Evolutionary conservation across 2,113 vertebrate species (phyloP).

Genomic region (Cardinalis cardinalis): DNA sequence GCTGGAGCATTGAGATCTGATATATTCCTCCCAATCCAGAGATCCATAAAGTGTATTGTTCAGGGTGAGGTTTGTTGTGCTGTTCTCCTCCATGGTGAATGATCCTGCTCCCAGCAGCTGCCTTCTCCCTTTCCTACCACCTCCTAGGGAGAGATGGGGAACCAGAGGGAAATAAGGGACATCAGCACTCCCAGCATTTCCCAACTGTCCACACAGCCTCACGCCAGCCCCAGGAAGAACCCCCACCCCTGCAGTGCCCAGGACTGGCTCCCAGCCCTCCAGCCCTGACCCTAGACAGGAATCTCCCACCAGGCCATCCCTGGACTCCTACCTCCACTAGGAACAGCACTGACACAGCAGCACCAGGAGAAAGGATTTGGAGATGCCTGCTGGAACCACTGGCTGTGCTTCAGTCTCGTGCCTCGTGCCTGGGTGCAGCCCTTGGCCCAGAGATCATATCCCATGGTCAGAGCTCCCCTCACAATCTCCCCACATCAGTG

Average conservation of each 20-base stretch:
- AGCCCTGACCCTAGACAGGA: neutral
- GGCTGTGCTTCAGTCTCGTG: neutral
- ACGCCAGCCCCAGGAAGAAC: accelerated
- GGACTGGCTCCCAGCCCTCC: neutral
- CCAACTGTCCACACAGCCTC: neutral
- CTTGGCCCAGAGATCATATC: neutral
- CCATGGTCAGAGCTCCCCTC: neutral
- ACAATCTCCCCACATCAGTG: neutral
- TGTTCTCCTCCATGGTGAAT: neutral
- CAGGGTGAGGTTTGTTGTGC: neutral
- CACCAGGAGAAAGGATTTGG: too few relatives aligned
- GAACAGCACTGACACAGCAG: neutral
- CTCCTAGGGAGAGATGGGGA: neutral
- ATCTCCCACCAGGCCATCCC: neutral
- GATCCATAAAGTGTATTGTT: accelerated
- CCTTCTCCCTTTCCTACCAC: neutral
- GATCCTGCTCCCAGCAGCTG: accelerated
- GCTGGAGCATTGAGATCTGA: neutral
- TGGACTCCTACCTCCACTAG: neutral
- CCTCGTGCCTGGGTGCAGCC: neutral
- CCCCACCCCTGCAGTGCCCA: accelerated
- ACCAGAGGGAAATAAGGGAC: neutral
- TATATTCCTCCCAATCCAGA: neutral
- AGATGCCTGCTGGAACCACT: neutral
- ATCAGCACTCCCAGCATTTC: accelerated